phyloP scores from a whole-genome alignment of 2,888 invertebrate species.

The Torymus auratus region DNA sequence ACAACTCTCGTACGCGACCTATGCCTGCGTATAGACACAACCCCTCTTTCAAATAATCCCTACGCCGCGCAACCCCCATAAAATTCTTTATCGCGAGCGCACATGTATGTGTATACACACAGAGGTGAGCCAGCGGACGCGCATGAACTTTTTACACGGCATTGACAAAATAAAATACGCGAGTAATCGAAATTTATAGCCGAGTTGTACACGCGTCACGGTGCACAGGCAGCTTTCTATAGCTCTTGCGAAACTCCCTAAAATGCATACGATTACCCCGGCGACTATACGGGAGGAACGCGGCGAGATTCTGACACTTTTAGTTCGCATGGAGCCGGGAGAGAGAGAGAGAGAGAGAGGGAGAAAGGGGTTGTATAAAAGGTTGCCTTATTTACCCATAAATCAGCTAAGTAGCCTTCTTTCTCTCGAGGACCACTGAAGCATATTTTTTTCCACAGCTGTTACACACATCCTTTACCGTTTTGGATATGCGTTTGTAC shows the following conservation, averaged over 20 bases:
- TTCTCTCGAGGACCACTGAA: constrained; percentile 58
- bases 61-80: constrained; percentile 55
- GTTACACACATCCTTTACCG: constrained; percentile 55
- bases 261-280: constrained; percentile 74
- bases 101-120: not conserved
- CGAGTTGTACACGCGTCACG: constrained; percentile 68
- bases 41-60: constrained; percentile 57
- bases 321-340: not conserved
- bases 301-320: not conserved
- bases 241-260: constrained; percentile 64
- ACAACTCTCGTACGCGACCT: constrained; percentile 45
- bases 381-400: constrained; percentile 66
- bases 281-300: constrained; percentile 5
- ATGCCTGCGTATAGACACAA: constrained; percentile 37
- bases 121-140: not conserved
- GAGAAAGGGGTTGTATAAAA: constrained; percentile 63
- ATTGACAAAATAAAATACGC: constrained; percentile 62
- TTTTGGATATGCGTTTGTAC: constrained; percentile 45
- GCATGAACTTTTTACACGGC: constrained; percentile 50
- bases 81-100: constrained; percentile 43
- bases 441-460: constrained; percentile 60
- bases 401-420: constrained; percentile 64
- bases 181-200: constrained; percentile 73
- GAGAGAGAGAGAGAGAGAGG: constrained; percentile 6
- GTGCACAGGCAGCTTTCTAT: constrained; percentile 61